Percentiles rank a stretch among this genome's conserved stretches.
These are phyloP conservation scores for Alca torda DNA, from an alignment of 2,797 vertebrate species.

Conservation along the genomic window DNA sequence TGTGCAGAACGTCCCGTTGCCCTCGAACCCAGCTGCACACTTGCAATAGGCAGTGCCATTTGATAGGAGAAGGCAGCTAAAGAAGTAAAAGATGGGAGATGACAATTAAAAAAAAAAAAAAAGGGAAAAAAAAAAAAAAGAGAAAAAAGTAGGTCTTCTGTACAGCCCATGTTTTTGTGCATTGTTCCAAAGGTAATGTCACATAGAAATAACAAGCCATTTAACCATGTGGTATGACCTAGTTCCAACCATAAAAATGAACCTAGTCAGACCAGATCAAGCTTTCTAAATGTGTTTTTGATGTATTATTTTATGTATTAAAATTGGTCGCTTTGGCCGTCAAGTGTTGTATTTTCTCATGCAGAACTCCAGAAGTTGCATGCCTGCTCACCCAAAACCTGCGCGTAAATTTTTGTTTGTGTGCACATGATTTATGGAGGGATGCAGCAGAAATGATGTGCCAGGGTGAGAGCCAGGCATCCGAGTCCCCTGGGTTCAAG, in stretches of 20 bases:
- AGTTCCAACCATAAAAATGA: background rate
- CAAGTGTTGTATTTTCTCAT: fast-evolving
- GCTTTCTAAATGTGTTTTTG: background rate
- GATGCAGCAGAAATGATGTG: fast-evolving
- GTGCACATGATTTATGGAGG: background rate
- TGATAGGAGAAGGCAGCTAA: slow-evolving; percentile 80
- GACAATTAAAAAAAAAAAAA: background rate
- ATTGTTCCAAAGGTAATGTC: background rate
- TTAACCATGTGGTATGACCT: background rate
- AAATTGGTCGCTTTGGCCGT: background rate
- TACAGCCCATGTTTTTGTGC: background rate
- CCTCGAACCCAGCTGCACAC: slow-evolving; percentile 89
- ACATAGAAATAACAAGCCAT: background rate
- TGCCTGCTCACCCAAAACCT: background rate
- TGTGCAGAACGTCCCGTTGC: slow-evolving; percentile 89
- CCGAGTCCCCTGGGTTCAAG: background rate
- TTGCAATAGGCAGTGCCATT: slow-evolving; percentile 77
- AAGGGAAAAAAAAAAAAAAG: background rate
- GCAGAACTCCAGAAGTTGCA: background rate
- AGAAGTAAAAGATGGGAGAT: background rate
- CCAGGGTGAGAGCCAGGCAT: background rate
- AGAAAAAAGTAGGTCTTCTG: background rate
- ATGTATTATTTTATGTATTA: background rate
- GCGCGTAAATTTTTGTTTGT: background rate
- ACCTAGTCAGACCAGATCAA: fast-evolving